Conservation (phyloP, 2,113 vertebrate genomes). For the Otolemur garnettii region DNA sequence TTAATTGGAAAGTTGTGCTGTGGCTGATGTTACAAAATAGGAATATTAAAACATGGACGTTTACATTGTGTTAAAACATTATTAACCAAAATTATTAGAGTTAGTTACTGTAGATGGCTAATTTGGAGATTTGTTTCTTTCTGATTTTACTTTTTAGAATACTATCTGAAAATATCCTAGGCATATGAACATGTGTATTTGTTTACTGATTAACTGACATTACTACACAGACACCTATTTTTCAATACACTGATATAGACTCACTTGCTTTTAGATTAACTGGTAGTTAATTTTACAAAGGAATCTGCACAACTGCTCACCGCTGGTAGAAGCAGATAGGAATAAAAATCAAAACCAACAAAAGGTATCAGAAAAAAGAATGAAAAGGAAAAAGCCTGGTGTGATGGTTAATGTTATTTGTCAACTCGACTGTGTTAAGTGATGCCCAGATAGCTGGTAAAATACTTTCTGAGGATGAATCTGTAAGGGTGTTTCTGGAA, state of each 20-base stretch:
- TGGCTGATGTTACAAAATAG: constrained; percentile 17
- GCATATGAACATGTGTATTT: background rate
- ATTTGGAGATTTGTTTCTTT: background rate
- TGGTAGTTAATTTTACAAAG: background rate
- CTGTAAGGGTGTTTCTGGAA: background rate
- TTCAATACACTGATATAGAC: background rate
- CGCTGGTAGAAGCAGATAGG: background rate
- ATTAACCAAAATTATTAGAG: background rate
- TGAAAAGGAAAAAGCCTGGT: background rate
- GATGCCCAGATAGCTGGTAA: background rate
- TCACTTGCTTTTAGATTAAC: background rate
- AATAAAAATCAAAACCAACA: background rate
- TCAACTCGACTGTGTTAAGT: background rate
- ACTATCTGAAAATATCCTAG: background rate
- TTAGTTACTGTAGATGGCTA: background rate
- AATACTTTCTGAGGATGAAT: background rate
- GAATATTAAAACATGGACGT: background rate
- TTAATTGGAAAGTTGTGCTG: background rate
- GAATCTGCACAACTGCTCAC: background rate
- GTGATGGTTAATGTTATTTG: background rate
- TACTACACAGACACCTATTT: background rate
- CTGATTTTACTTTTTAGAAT: background rate
- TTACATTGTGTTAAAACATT: background rate
- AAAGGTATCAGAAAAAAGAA: background rate
- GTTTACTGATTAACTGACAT: background rate